Base-by-base conservation (phyloP, 2,888 invertebrate genomes). In the Imbricaverruca yamaguchii region DNA sequence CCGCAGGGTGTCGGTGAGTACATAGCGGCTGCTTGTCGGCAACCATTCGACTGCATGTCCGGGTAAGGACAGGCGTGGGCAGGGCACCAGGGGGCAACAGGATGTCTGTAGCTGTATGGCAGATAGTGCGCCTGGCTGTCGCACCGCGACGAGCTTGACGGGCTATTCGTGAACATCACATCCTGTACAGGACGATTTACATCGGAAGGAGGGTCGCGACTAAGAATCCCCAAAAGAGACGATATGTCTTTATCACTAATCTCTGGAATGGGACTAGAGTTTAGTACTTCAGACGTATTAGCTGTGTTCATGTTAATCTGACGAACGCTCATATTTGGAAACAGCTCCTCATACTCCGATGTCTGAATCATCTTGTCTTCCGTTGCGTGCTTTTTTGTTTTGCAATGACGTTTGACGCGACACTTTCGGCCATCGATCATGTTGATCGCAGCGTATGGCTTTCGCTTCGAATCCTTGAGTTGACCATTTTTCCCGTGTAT, bases 301-400 rank as follows among this genome's bases (percentile, higher is more conserved):
- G n/a, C 65, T 8, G 12, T 23, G 9, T 8, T 10, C 23, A 12
- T 12, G 23, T 65, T 21, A 61, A 18, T 7, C 65, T 65, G 65
- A 9, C n/a, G 9, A 12, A 39, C 39, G 39, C 39, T 39, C 39
- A 4, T 39, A 4, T 39, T 39, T 39, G 39, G 4, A 4, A 39
- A 39, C 39, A 39, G 39, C 39, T 39, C 39, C 39, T 39, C 39
- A 39, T 4, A 39, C 4, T 39, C 39, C 39, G 74, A 74, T 7
- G 74, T 74, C 53, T 74, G 74, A 74, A 74, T 53, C 74, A 53
- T 74, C 13, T 74, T 74, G 21, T 74, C 53, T 21, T 53, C 53
- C 1, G 53, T 74, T 18, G 39, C 3, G 1, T 74, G 53, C 18
- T n/a, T 4, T 25, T 11, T 10, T 39, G 39, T 39, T 13, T 67